Conservation (phyloP, 2,888 invertebrate genomes). For the Erebia ligea region DNA sequence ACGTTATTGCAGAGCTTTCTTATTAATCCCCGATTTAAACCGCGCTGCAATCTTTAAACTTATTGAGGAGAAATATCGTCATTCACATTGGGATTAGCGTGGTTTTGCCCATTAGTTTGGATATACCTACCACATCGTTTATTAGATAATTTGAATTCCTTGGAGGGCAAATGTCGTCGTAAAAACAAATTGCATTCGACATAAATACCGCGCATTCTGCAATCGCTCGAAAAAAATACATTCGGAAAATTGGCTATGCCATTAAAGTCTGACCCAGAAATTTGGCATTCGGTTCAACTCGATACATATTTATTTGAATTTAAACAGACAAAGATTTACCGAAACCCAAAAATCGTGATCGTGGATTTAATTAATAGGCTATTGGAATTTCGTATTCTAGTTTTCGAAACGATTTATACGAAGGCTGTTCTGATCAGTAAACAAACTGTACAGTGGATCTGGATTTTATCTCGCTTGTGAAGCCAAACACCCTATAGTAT, state of each 20-base stretch:
- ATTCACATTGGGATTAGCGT: constrained; percentile 6
- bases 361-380: constrained; percentile 54
- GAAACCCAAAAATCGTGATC: constrained; percentile 41
- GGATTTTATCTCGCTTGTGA: constrained; percentile 4
- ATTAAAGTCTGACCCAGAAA: constrained; percentile 64
- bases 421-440: constrained; percentile 12
- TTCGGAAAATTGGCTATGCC: constrained; percentile 64
- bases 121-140: constrained; percentile 23
- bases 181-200: constrained; percentile 39
- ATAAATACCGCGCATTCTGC: constrained; percentile 34
- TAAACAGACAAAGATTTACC: constrained; percentile 44
- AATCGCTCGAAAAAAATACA: constrained; percentile 36
- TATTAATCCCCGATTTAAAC: constrained; percentile 22
- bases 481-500: neutral
- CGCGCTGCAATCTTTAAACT: constrained; percentile 7
- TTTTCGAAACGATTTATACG: constrained; percentile 28
- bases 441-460: neutral
- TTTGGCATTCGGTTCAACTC: constrained; percentile 52
- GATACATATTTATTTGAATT: constrained; percentile 48
- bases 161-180: constrained; percentile 30
- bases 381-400: constrained; percentile 45
- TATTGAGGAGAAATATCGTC: constrained; percentile 6
- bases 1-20: constrained; percentile 29
- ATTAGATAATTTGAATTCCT: constrained; percentile 30
- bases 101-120: constrained; percentile 4